Evolutionary conservation across 2,113 vertebrate species (phyloP).

Genomic region (Toxostoma redivivum): DNA sequence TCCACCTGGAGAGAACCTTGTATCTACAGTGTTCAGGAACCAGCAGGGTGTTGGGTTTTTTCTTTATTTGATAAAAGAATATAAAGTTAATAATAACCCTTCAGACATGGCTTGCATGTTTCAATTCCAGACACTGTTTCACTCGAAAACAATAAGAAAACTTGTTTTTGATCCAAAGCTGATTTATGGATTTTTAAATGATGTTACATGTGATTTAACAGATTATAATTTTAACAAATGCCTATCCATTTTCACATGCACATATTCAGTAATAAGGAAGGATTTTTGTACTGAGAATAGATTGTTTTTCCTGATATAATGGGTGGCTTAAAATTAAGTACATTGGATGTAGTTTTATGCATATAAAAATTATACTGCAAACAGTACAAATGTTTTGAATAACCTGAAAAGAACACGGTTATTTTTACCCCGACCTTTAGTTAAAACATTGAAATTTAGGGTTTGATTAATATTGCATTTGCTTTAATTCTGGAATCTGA

Average conservation of each 20-base stretch:
- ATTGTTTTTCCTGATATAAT: neutral
- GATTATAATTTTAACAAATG: neutral
- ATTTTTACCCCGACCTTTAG: neutral
- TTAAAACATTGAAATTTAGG: neutral
- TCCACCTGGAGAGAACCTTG: neutral
- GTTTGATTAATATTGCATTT: neutral
- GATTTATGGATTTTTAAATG: neutral
- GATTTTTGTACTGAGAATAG: neutral
- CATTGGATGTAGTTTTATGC: neutral
- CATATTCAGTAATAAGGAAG: neutral
- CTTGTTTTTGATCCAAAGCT: neutral
- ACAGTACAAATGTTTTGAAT: neutral
- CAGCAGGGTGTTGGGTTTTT: neutral
- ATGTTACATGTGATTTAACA: neutral
- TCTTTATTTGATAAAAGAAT: neutral
- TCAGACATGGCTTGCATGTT: neutral
- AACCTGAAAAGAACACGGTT: neutral
- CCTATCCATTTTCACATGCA: neutral
- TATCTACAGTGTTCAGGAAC: neutral
- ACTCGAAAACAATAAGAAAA: neutral
- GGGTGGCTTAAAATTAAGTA: neutral
- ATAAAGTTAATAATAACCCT: neutral
- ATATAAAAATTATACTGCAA: neutral
- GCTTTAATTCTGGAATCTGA: neutral
- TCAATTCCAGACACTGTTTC: neutral